Percentiles rank a stretch among this genome's conserved stretches.
phyloP scores from a whole-genome alignment of 2,888 invertebrate species.

The Drosophila parthenogenetica region DNA sequence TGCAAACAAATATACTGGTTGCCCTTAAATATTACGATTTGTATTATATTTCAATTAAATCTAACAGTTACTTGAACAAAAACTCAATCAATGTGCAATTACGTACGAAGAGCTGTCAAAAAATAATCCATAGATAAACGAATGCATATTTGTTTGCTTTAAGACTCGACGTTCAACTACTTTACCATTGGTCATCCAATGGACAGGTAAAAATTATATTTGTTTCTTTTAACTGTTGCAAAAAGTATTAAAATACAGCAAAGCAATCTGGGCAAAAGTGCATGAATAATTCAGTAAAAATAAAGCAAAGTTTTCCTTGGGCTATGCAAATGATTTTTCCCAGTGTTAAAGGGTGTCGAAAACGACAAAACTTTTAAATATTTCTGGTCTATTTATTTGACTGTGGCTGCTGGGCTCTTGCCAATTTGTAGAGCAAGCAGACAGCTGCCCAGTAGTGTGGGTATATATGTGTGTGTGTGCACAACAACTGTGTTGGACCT shows the following conservation, averaged over 20 bases:
- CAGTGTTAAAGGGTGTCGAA: conserved; percentile 10
- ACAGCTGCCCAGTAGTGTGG: conserved; percentile 8
- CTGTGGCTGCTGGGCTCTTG: conserved; percentile 32
- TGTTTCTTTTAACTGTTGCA: not conserved
- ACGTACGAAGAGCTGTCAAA: conserved; percentile 17
- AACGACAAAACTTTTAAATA: conserved; percentile 47
- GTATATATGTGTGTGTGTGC: conserved; percentile 9
- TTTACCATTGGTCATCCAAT: not conserved
- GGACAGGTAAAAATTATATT: not conserved
- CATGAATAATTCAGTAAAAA: conserved; percentile 13
- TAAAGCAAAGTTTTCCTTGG: conserved; percentile 6
- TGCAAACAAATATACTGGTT: conserved; percentile 5
- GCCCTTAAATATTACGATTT: conserved; percentile 15
- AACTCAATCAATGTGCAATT: conserved; percentile 54
- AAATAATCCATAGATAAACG: conserved; percentile 33
- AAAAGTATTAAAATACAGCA: not conserved
- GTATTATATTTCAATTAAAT: conserved; percentile 55
- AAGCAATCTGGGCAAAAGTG: conserved; percentile 1
- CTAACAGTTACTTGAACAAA: conserved; percentile 25
- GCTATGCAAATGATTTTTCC: conserved; percentile 15
- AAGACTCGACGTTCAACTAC: not conserved
- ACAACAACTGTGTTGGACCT: conserved; percentile 15
- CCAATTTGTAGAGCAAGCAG: conserved; percentile 20
- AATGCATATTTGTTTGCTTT: not conserved
- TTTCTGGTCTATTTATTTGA: conserved; percentile 57